phyloP scores from a whole-genome alignment of 2,797 vertebrate genomes.

The Acridotheres tristis region DNA sequence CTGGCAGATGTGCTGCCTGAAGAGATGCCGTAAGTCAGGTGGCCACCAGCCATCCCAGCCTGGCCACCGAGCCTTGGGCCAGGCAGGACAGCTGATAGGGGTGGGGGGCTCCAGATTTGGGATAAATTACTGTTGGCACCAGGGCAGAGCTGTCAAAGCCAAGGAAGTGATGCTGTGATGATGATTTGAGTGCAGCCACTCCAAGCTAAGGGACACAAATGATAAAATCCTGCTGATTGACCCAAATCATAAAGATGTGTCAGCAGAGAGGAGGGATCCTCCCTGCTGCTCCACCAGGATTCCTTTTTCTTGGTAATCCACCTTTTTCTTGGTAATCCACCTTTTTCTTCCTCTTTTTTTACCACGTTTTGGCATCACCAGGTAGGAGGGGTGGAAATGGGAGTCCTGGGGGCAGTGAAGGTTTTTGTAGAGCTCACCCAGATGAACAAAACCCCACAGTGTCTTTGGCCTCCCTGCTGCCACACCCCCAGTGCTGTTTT shows the following conservation, averaged over 20 bases:
- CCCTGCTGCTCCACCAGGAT: rapidly evolving
- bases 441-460: background rate
- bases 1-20: conserved; percentile 94
- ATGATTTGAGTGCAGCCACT: rapidly evolving
- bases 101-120: background rate
- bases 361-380: rapidly evolving
- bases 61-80: rapidly evolving
- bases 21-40: conserved; percentile 93
- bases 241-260: background rate
- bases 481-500: background rate
- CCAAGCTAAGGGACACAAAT: background rate
- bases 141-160: background rate
- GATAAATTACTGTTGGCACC: background rate
- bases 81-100: rapidly evolving
- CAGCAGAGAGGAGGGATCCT: background rate
- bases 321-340: background rate
- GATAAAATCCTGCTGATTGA: background rate
- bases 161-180: rapidly evolving
- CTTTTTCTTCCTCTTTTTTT: rapidly evolving
- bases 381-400: background rate
- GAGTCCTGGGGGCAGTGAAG: rapidly evolving
- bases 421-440: background rate
- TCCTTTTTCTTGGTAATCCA: background rate
- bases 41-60: background rate
- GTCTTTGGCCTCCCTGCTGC: background rate